Percentiles rank a stretch among this genome's conserved stretches.
Conservation (phyloP, 1,140 invertebrate species). For the Phortica variegata region DNA sequence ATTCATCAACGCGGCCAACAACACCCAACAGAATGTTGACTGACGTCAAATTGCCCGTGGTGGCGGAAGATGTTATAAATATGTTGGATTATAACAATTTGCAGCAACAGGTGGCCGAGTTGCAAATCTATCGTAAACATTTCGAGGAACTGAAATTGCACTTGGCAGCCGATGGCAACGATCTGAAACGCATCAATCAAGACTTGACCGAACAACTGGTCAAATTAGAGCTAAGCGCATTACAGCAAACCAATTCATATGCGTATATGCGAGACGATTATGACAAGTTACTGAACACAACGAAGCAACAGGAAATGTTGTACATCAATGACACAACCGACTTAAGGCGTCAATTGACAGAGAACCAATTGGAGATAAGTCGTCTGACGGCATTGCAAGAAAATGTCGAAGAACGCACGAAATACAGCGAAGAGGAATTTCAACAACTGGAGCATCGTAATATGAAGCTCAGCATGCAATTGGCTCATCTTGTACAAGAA, state of each 20-base stretch:
- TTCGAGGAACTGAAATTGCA: constrained; percentile 44
- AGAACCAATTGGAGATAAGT: constrained; percentile 16
- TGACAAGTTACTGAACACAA: constrained; percentile 26
- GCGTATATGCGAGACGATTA: constrained; percentile 39
- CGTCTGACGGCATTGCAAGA: constrained; percentile 11
- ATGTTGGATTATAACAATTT: neutral
- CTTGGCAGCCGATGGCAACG: constrained; percentile 33
- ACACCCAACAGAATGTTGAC: constrained; percentile 29
- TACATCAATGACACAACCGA: constrained; percentile 29
- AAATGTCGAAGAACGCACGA: constrained; percentile 4
- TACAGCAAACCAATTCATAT: constrained; percentile 30
- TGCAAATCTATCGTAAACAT: constrained; percentile 31
- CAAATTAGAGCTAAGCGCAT: constrained; percentile 29
- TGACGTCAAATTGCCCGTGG: constrained; percentile 26
- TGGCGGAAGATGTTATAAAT: constrained; percentile 1
- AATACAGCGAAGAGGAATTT: constrained; percentile 39
- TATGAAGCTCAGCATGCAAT: constrained; percentile 32
- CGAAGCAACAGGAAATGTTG: constrained; percentile 25
- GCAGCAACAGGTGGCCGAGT: constrained; percentile 18
- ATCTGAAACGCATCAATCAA: constrained; percentile 24
- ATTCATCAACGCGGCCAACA: constrained; percentile 39
- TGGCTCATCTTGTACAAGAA: constrained; percentile 33
- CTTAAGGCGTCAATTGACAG: constrained; percentile 9
- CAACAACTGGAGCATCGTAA: constrained; percentile 33
- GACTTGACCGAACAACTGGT: constrained; percentile 29